These are phyloP conservation scores for cat (Felis catus) DNA, from an alignment of 2,113 vertebrate genomes.

Conservation along the genomic window F.catus_Fca126_mat1.0 CM031414.1:68189501-68190000, in stretches of 20 bases:
- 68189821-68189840: neutral
- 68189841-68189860: neutral
- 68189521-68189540: conserved; percentile 25
- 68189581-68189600: conserved; percentile 43
- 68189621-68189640: conserved; percentile 73
- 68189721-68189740: neutral
- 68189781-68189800: neutral
- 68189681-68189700: conserved; percentile 68
- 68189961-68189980: neutral
- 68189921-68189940: neutral
- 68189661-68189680: conserved; percentile 73
- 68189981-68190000: neutral
- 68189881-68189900: neutral
- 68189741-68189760: neutral
- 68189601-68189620: conserved; percentile 59
- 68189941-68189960: neutral
- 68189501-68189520: neutral
- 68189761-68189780: neutral
- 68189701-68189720: conserved; percentile 38
- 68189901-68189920: neutral
- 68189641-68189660: conserved; percentile 57
- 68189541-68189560: conserved; percentile 64
- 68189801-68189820: neutral
- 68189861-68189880: neutral
- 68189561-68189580: conserved; percentile 47